phyloP scores from a whole-genome alignment of 1,140 invertebrate species.

The Ditylenchus dipsaci region DNA sequence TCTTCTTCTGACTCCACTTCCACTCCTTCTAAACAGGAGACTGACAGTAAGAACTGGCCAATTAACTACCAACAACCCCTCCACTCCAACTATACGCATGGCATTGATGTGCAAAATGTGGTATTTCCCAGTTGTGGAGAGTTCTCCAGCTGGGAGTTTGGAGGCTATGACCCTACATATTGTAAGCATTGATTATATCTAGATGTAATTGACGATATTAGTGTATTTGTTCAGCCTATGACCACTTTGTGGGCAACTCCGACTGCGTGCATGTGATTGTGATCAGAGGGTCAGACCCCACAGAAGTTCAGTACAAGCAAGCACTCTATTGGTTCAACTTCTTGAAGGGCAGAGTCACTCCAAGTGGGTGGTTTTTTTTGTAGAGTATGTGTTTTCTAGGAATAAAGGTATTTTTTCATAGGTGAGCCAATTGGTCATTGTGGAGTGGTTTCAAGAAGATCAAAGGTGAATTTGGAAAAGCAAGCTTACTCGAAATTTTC shows the following conservation, averaged over 20 bases:
- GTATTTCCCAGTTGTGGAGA: constrained; percentile 64
- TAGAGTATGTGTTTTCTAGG: neutral
- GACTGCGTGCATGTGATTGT: constrained; percentile 70
- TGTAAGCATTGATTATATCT: neutral
- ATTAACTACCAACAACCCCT: constrained; percentile 53
- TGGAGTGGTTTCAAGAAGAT: constrained; percentile 58
- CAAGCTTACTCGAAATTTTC: too few species aligned
- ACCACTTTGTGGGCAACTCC: constrained; percentile 71
- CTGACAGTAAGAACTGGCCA: constrained; percentile 5
- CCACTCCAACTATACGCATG: constrained; percentile 68
- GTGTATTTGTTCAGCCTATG: constrained; percentile 63
- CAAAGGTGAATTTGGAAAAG: constrained; percentile 49
- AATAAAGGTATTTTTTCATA: neutral
- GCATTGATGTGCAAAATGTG: constrained; percentile 69
- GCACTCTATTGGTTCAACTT: constrained; percentile 74
- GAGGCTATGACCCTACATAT: constrained; percentile 72
- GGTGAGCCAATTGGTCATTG: constrained; percentile 68
- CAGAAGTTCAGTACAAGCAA: constrained; percentile 65
- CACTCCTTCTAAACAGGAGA: neutral
- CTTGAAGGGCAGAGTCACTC: constrained; percentile 69
- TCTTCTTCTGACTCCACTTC: neutral
- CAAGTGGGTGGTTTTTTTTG: constrained; percentile 63
- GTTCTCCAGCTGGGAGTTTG: constrained; percentile 75
- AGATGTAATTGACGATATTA: neutral
- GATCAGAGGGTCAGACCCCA: constrained; percentile 71